phyloP scores from a whole-genome alignment of 2,113 vertebrate species.

The Protobothrops flavoviridis region DNA sequence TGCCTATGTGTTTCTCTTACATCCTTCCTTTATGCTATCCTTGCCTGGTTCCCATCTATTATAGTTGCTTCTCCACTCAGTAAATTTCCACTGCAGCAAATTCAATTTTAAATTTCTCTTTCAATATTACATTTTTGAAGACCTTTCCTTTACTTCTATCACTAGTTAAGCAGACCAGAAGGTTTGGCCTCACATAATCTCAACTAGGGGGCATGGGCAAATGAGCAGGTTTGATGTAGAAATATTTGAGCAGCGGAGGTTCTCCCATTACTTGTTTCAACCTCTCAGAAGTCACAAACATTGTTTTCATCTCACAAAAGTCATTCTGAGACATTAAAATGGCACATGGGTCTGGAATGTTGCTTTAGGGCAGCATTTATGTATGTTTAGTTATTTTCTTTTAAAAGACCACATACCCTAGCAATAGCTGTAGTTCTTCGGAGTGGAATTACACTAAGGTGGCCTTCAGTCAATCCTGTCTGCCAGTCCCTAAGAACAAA shows the following conservation, averaged over 20 bases:
- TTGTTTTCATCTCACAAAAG: background rate
- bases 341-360: background rate
- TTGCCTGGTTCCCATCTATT: too few relatives aligned
- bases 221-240: background rate
- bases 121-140: too few relatives aligned
- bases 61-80: too few relatives aligned
- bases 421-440: background rate
- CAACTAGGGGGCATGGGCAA: background rate
- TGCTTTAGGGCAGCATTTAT: background rate
- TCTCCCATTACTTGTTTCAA: background rate
- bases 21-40: too few relatives aligned
- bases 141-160: too few relatives aligned
- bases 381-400: background rate
- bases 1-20: too few relatives aligned
- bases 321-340: background rate
- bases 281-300: too few relatives aligned
- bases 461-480: background rate
- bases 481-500: background rate
- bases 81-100: too few relatives aligned
- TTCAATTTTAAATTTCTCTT: too few relatives aligned
- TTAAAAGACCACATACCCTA: background rate
- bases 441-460: background rate
- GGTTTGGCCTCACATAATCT: background rate
- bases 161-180: background rate
- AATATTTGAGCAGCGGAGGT: background rate